Evolutionary conservation across 2,797 vertebrate genomes (phyloP).

Genomic region (Parauchenoglanis punctatus): DNA sequence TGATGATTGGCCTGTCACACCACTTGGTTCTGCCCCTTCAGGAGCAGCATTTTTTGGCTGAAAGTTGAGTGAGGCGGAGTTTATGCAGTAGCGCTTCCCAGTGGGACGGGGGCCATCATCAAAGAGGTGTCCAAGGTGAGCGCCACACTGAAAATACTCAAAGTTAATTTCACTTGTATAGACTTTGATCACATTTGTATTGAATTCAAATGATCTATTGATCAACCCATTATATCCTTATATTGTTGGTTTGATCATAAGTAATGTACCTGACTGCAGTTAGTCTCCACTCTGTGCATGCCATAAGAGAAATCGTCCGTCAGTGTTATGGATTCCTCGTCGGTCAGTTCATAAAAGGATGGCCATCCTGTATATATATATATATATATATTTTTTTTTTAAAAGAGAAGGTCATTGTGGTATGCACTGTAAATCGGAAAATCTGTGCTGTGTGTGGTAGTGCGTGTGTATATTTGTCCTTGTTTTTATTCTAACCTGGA

Average conservation of each 20-base stretch:
- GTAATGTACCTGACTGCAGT: slow-evolving; percentile 85
- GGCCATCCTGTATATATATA: slow-evolving; percentile 85
- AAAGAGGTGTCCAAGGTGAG: slow-evolving; percentile 95
- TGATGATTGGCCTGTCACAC: slow-evolving; percentile 40
- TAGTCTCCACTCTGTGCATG: slow-evolving; percentile 91
- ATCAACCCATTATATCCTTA: background rate
- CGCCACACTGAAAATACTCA: slow-evolving; percentile 84
- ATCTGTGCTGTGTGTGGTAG: slow-evolving; percentile 1
- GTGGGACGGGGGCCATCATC: slow-evolving; percentile 93
- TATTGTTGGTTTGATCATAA: background rate
- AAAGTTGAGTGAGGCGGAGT: slow-evolving; percentile 91
- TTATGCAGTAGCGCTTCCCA: slow-evolving; percentile 94
- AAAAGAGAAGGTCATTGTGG: background rate
- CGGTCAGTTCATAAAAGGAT: slow-evolving; percentile 89
- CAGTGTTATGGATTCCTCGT: slow-evolving; percentile 76
- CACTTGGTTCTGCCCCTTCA: slow-evolving; percentile 28
- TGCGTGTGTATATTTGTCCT: slow-evolving; percentile 32
- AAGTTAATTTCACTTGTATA: background rate
- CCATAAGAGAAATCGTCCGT: slow-evolving; percentile 90
- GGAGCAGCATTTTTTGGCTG: slow-evolving; percentile 63
- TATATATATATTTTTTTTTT: background rate
- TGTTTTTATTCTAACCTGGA: slow-evolving; percentile 41
- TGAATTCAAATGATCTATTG: background rate
- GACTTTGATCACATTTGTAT: background rate
- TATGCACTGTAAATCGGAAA: background rate